These are phyloP conservation scores for Bradysia coprophila DNA, from an alignment of 1,140 invertebrate genomes.

Conservation along the genomic window DNA sequence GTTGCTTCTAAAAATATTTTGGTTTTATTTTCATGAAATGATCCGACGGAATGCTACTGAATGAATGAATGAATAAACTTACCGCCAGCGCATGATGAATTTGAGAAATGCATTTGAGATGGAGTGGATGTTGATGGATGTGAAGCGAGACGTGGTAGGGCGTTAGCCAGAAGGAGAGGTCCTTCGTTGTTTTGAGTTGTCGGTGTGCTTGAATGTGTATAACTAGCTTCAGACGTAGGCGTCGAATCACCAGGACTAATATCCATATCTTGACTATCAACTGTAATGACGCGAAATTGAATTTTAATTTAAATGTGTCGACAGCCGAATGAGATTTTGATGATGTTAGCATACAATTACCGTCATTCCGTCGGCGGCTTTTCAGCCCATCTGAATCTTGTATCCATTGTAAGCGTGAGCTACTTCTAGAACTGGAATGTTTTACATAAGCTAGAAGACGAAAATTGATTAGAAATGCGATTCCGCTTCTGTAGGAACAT, in stretches of 20 bases:
- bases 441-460: constrained; percentile 41
- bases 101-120: constrained; percentile 7
- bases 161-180: constrained; percentile 42
- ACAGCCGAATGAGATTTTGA: neutral
- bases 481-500: neutral
- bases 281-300: too few species aligned
- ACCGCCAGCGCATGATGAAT: constrained; percentile 2
- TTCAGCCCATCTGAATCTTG: constrained; percentile 21
- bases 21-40: too few species aligned
- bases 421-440: constrained; percentile 57
- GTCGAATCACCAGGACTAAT: constrained; percentile 70
- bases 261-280: constrained; percentile 55
- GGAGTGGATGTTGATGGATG: constrained; percentile 22
- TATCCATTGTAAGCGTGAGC: constrained; percentile 24
- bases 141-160: constrained; percentile 46
- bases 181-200: constrained; percentile 20
- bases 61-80: neutral
- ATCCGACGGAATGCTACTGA: too few species aligned
- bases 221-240: constrained; percentile 49
- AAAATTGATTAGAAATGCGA: constrained; percentile 5
- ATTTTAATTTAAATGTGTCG: too few species aligned
- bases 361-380: constrained; percentile 21
- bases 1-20: neutral
- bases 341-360: constrained; percentile 7
- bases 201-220: constrained; percentile 21